Conservation (phyloP, 2,888 invertebrate genomes). For the Erebia palarica region DNA sequence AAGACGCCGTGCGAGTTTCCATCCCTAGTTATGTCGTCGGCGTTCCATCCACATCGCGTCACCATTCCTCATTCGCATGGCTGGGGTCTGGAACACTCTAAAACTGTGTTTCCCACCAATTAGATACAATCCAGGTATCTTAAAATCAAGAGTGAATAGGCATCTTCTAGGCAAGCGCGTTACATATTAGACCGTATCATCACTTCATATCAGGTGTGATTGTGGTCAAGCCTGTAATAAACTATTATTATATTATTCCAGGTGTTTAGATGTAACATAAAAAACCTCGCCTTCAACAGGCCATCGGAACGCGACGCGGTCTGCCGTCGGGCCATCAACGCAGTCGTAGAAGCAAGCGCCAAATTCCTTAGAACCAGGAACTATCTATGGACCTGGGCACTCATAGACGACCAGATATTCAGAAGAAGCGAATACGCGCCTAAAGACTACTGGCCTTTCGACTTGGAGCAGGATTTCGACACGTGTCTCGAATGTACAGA, state of each 20-base stretch:
- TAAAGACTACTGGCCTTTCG: constrained; percentile 55
- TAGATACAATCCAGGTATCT: no score
- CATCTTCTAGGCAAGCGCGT: no score
- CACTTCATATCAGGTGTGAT: no score
- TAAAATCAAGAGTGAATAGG: no score
- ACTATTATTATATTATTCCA: constrained; percentile 35
- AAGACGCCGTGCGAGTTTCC: no score
- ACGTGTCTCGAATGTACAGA: constrained; percentile 27
- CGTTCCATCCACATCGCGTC: no score
- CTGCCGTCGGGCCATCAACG: constrained; percentile 57
- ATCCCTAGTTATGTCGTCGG: no score
- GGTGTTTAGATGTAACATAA: constrained; percentile 71
- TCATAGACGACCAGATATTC: constrained; percentile 58
- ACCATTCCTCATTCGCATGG: no score
- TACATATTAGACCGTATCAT: no score
- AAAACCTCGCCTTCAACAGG: constrained; percentile 62
- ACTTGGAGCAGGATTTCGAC: constrained; percentile 43
- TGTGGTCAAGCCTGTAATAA: no score
- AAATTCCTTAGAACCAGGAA: constrained; percentile 55
- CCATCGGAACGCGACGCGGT: constrained; percentile 56
- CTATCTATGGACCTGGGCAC: constrained; percentile 59
- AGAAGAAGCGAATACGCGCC: constrained; percentile 50
- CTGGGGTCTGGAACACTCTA: no score
- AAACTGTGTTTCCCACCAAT: no score
- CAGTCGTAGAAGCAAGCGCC: constrained; percentile 53